Percentiles rank a stretch among this genome's conserved stretches.
Evolutionary conservation across 2,888 invertebrate species (phyloP).

Genomic region (Teleogryllus oceanicus): DNA sequence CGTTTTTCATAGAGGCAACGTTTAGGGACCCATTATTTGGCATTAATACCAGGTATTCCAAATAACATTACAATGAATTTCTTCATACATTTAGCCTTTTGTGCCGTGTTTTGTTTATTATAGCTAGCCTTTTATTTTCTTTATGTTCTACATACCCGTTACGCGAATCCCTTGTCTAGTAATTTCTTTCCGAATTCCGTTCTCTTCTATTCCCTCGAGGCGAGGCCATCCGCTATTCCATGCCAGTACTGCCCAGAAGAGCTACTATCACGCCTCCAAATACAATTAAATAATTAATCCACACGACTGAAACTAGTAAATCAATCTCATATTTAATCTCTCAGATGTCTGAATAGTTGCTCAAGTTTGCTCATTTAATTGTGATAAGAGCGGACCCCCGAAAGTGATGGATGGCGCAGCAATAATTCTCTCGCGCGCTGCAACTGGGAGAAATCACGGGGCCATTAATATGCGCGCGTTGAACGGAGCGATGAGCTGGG

Average conservation of each 20-base stretch:
- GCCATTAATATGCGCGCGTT: background rate
- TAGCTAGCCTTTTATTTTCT: no score
- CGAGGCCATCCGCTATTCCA: background rate
- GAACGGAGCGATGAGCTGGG: background rate
- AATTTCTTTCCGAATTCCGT: no score
- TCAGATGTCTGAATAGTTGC: background rate
- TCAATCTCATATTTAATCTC: slow-evolving; percentile 4
- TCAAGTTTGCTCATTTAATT: slow-evolving; percentile 7
- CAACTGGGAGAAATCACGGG: background rate
- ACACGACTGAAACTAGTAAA: slow-evolving; percentile 6
- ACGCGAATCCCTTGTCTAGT: no score
- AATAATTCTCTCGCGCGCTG: background rate
- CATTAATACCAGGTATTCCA: no score
- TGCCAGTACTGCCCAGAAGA: background rate
- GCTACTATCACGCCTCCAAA: background rate
- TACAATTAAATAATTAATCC: slow-evolving; percentile 1
- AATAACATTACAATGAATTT: no score
- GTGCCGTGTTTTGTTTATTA: no score
- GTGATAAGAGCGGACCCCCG: background rate
- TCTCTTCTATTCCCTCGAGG: no score
- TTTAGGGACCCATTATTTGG: no score
- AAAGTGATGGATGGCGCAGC: background rate
- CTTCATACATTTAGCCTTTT: no score
- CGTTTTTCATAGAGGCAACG: no score
- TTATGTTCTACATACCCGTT: no score